phyloP scores from a whole-genome alignment of 2,888 invertebrate species.

The Encarsia formosa region DNA sequence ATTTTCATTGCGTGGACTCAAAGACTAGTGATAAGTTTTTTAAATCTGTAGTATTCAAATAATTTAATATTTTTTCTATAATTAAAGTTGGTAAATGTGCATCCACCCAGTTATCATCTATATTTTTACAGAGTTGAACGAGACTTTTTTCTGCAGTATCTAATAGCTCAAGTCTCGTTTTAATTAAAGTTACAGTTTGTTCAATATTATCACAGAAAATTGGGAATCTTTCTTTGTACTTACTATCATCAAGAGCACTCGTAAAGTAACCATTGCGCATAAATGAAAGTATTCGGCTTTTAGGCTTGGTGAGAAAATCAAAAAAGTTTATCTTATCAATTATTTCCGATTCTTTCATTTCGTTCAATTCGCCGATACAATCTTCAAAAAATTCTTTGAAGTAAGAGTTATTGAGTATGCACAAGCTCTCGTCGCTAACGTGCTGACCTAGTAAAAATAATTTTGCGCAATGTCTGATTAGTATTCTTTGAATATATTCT shows the following conservation, averaged over 20 bases:
- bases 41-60: conserved; percentile 8
- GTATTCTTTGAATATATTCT: background rate
- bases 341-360: background rate
- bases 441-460: background rate
- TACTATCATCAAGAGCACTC: background rate
- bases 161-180: background rate
- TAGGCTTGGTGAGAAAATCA: background rate
- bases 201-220: conserved; percentile 5
- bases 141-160: background rate
- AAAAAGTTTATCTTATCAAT: background rate
- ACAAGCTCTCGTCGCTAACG: conserved; percentile 1
- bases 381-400: conserved; percentile 7
- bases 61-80: conserved; percentile 8
- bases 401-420: background rate
- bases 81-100: conserved; percentile 6
- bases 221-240: background rate
- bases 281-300: background rate
- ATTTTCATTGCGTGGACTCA: too few relatives aligned
- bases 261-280: background rate
- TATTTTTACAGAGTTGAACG: background rate
- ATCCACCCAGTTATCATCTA: conserved; percentile 4
- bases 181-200: background rate
- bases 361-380: conserved; percentile 3
- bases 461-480: conserved; percentile 10
- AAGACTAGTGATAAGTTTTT: background rate